A percentile compares a stretch with the other conserved stretches of the same genome.
Conservation (phyloP, 1,140 invertebrate species). For the Anagrus nilaparvatae region DNA sequence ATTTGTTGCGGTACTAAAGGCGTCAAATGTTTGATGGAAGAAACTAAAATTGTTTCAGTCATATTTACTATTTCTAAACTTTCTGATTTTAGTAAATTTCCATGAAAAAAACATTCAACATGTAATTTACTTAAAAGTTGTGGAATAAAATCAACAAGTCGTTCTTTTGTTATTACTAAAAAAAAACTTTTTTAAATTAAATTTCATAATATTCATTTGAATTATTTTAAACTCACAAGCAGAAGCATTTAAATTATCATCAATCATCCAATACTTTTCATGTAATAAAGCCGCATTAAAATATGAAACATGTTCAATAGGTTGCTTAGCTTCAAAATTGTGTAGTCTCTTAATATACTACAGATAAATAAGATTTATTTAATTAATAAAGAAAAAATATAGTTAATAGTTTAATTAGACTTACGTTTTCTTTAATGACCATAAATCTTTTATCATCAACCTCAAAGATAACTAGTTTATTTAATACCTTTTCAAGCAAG, state of each 20-base stretch:
- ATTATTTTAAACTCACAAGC: slow-evolving; percentile 49
- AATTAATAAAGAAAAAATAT: slow-evolving; percentile 10
- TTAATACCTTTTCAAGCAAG: slow-evolving; percentile 77
- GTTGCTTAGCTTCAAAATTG: slow-evolving; percentile 82
- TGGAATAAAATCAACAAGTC: slow-evolving; percentile 62
- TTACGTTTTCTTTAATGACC: slow-evolving; percentile 78
- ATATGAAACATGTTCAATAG: slow-evolving; percentile 85
- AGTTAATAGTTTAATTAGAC: too few species aligned
- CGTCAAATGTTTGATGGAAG: slow-evolving; percentile 43
- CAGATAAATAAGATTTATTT: slow-evolving; percentile 18
- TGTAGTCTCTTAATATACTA: slow-evolving; percentile 65
- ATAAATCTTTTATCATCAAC: slow-evolving; percentile 77
- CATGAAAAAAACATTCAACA: slow-evolving; percentile 76
- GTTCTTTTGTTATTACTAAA: slow-evolving; percentile 63
- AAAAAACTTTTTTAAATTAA: slow-evolving; percentile 16
- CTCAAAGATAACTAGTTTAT: slow-evolving; percentile 72
- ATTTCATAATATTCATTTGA: slow-evolving; percentile 11
- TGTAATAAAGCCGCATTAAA: slow-evolving; percentile 73
- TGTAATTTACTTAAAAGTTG: slow-evolving; percentile 69
- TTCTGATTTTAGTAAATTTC: slow-evolving; percentile 61
- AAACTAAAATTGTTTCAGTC: slow-evolving; percentile 56
- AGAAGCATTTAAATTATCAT: slow-evolving; percentile 70
- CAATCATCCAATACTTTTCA: slow-evolving; percentile 80
- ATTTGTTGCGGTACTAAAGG: slow-evolving; percentile 74
- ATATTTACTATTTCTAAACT: slow-evolving; percentile 57